A percentile compares a stretch with the other conserved stretches of the same genome.
These are phyloP conservation scores for Heliconius melpomene DNA, from an alignment of 1,140 invertebrate species.

Conservation along the genomic window DNA sequence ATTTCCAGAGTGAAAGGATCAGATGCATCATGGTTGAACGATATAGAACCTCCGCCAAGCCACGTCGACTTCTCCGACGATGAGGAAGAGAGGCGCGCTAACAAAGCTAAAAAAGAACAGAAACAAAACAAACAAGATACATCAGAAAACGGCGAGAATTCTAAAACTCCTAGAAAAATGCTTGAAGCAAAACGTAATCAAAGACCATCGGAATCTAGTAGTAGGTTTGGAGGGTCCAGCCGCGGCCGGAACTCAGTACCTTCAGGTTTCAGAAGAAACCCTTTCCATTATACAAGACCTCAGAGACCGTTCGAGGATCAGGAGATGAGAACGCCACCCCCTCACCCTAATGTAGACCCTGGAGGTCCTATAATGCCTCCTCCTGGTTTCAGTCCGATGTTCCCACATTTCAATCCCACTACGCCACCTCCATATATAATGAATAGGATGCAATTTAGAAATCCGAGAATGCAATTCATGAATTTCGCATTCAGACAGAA, in stretches of 20 bases:
- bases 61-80: conserved; percentile 93
- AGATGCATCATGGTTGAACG: conserved; percentile 92
- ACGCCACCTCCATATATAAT: conserved; percentile 49
- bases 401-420: conserved; percentile 48
- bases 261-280: conserved; percentile 51
- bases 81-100: conserved; percentile 87
- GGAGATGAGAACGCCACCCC: conserved; percentile 55
- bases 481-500: conserved; percentile 52
- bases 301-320: conserved; percentile 48
- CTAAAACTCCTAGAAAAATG: conserved; percentile 52
- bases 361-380: conserved; percentile 45
- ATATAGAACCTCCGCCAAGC: conserved; percentile 89
- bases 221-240: conserved; percentile 66
- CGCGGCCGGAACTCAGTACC: conserved; percentile 57
- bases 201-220: conserved; percentile 65
- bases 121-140: conserved; percentile 48
- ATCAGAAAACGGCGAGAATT: conserved; percentile 56
- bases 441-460: conserved; percentile 33
- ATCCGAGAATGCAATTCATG: conserved; percentile 48
- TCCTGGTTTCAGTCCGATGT: conserved; percentile 43
- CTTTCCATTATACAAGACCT: conserved; percentile 45
- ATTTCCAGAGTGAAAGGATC: conserved; percentile 86
- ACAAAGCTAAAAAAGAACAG: conserved; percentile 66
- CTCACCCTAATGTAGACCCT: conserved; percentile 47
- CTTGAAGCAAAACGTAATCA: conserved; percentile 57